phyloP scores from a whole-genome alignment of 1,140 invertebrate genomes.

The Xylocopa sonorina region DNA sequence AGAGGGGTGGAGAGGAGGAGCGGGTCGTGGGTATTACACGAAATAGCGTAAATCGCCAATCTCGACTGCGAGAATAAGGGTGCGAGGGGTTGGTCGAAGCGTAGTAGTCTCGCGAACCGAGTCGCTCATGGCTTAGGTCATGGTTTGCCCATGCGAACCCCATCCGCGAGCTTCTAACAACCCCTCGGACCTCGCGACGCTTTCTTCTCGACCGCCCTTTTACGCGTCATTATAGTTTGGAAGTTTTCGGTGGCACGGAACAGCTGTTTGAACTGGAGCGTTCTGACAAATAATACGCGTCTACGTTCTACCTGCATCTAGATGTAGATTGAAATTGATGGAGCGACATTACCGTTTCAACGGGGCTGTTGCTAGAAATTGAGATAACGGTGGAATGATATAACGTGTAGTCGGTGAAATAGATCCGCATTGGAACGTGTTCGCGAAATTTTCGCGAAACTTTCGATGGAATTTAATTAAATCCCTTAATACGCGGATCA shows the following conservation, averaged over 20 bases:
- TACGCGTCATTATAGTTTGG: constrained; percentile 6
- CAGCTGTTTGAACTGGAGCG: background rate
- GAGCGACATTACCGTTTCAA: background rate
- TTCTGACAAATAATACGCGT: background rate
- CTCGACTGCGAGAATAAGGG: constrained; percentile 49
- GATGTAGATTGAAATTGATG: background rate
- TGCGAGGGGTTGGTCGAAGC: constrained; percentile 18
- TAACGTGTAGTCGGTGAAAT: no score
- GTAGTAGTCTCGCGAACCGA: constrained; percentile 36
- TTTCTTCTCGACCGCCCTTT: constrained; percentile 19
- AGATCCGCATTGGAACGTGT: no score
- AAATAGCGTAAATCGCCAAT: constrained; percentile 53
- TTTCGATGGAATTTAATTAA: no score
- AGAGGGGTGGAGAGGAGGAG: constrained; percentile 13
- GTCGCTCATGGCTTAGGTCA: constrained; percentile 42
- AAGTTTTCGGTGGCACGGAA: constrained; percentile 19
- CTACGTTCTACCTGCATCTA: no score
- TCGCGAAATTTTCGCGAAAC: no score
- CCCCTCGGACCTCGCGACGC: background rate
- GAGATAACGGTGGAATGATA: no score
- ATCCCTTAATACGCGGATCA: no score
- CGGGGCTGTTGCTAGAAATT: no score
- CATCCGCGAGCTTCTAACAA: background rate
- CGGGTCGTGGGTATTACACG: constrained; percentile 51
- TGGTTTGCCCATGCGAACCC: constrained; percentile 22